Base-by-base conservation (phyloP, 2,797 vertebrate genomes). In the Sciurus vulgaris region DNA sequence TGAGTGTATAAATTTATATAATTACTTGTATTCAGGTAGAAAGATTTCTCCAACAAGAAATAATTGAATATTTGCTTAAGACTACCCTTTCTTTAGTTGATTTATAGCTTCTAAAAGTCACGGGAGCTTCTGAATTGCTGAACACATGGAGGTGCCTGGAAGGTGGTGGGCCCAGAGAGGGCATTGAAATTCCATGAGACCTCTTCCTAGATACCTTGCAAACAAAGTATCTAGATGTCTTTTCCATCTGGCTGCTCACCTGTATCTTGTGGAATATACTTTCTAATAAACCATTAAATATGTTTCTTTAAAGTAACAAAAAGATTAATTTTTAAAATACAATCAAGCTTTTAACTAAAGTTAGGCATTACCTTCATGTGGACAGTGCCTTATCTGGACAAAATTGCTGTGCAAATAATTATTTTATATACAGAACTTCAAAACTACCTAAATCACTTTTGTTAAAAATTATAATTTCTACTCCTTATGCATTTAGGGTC, bases 401-500 rank as follows among this genome's bases (percentile, higher is more conserved):
- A 88, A 24, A 54, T 47, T 76, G 89, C 9, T 85, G n/a, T 82
- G 44, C 17, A 74, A 70, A 17, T 61, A 10, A 61, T 26, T 72
- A 24, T 93, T 92, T 87, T 92, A 73, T 85, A 93, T 44, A 92
- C 26, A 93, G 20, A 59, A 96, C 38, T 84, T 77, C 33, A 83
- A 51, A 94, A 73, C 6, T 51, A 54, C 38, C 41, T 35, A 82
- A 79, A 59, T 51, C 28, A 81, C 54, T 81, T 69, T 93, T 83
- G 9, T 82, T 95, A 86, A 76, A 7, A 76, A 56, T 84, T 86
- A 79, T 14, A 85, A n/a, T 79, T 92, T 89, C 49, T 78, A 56
- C 35, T 84, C 20, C 20, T 92, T 76, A 30, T 33, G 15, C 26
- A 30, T 56, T 95, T 81, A 74, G 10, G 54, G 49, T 14, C 26